Conservation (phyloP, 1,140 invertebrate genomes). For the Coboldia fuscipes region DNA sequence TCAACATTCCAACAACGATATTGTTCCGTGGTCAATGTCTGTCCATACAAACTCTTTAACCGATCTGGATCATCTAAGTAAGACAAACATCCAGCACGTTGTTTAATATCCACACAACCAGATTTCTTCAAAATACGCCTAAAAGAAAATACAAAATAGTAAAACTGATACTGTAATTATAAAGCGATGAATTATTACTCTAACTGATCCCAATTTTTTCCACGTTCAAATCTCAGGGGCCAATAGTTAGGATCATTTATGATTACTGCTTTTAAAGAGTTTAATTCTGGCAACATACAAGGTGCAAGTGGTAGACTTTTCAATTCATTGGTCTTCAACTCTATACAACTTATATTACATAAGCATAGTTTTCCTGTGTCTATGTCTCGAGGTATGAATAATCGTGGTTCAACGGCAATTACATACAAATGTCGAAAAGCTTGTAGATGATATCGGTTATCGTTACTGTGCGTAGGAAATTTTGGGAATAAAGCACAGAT, state of each 20-base stretch:
- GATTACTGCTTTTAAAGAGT: constrained; percentile 49
- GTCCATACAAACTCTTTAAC: constrained; percentile 59
- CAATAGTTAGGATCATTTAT: constrained; percentile 72
- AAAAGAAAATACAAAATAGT: constrained; percentile 7
- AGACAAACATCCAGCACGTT: constrained; percentile 69
- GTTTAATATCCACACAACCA: constrained; percentile 63
- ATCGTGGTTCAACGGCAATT: constrained; percentile 67
- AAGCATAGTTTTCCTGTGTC: constrained; percentile 58
- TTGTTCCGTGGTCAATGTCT: constrained; percentile 61
- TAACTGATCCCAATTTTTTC: constrained; percentile 64
- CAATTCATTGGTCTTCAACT: constrained; percentile 11
- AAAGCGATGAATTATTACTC: constrained; percentile 26
- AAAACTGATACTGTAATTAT: neutral
- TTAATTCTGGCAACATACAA: constrained; percentile 65
- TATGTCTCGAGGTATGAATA: constrained; percentile 73
- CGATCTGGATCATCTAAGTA: constrained; percentile 76
- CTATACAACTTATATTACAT: constrained; percentile 33
- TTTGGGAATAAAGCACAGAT: constrained; percentile 89
- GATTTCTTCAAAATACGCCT: constrained; percentile 43
- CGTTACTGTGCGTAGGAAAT: constrained; percentile 88
- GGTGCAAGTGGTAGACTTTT: constrained; percentile 35
- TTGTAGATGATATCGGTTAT: constrained; percentile 88
- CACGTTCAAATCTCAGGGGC: constrained; percentile 60
- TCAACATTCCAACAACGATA: constrained; percentile 20
- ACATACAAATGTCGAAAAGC: constrained; percentile 91